Evolutionary conservation across 2,888 invertebrate species (phyloP).

Genomic region (Patella caerulea): DNA sequence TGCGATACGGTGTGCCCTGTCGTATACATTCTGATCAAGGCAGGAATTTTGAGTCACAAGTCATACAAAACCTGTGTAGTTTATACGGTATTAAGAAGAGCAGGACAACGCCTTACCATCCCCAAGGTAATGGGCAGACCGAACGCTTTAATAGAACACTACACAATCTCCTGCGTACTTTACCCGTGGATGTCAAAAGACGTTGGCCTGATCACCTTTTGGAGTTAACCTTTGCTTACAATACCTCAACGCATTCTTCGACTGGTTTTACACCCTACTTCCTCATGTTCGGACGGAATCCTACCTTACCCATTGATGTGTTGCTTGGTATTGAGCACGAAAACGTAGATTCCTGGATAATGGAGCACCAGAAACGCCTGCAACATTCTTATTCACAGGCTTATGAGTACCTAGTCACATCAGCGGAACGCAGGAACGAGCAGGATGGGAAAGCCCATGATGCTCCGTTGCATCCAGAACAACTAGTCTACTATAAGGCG

Average conservation of each 20-base stretch:
- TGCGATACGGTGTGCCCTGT: background rate
- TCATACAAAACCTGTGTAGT: conserved; percentile 10
- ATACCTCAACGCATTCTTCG: conserved; percentile 21
- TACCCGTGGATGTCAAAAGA: conserved; percentile 12
- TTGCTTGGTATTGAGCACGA: conserved; percentile 15
- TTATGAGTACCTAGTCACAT: background rate
- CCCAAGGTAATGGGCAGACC: conserved; percentile 24
- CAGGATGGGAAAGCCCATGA: conserved; percentile 15
- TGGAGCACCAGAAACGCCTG: background rate
- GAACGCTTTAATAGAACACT: conserved; percentile 31
- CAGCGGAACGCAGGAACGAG: background rate
- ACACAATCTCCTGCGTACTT: conserved; percentile 22
- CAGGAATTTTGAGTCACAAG: background rate
- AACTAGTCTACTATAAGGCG: conserved; percentile 16
- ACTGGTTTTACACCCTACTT: conserved; percentile 25
- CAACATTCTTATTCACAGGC: background rate
- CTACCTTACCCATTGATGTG: conserved; percentile 29
- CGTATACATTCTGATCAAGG: background rate
- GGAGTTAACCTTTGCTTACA: conserved; percentile 19
- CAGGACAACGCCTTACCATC: conserved; percentile 31
- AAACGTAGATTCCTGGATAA: background rate
- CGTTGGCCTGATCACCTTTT: background rate
- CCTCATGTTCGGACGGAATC: conserved; percentile 31
- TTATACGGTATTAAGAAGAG: conserved; percentile 27
- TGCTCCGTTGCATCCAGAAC: conserved; percentile 3